A percentile compares a stretch with the other conserved stretches of the same genome.
phyloP scores from a whole-genome alignment of 37 sponge, comb jelly and placozoan species.

The Mnemiopsis leidyi region DNA sequence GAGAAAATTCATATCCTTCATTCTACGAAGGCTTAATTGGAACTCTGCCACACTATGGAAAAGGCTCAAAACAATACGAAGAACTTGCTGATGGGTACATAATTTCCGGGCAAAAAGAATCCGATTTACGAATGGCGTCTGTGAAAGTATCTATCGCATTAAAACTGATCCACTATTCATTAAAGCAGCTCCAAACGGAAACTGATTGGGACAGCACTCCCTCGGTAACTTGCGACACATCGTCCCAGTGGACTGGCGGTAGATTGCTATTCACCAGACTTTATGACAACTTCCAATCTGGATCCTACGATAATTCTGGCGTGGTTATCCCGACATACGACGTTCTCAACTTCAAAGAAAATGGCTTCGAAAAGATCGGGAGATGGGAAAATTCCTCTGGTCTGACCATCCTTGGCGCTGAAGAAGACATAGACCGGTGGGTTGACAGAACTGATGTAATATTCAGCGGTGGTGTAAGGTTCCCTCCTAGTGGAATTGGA shows the following conservation, averaged over 20 bases:
- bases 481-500: neutral
- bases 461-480: neutral
- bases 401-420: neutral
- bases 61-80: neutral
- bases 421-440: neutral
- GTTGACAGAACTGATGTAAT: neutral
- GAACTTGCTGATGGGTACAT: neutral
- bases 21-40: neutral
- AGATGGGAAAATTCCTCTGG: neutral
- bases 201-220: neutral
- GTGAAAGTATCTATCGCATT: neutral
- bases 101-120: neutral
- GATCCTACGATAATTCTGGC: neutral
- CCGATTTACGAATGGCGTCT: neutral
- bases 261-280: neutral
- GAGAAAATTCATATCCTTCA: neutral
- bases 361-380: constrained; percentile 22
- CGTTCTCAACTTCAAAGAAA: neutral
- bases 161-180: neutral
- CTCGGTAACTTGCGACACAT: neutral
- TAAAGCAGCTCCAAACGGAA: neutral
- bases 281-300: neutral
- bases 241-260: neutral
- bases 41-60: neutral
- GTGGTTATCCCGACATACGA: neutral